Conservation (phyloP, 2,113 vertebrate species). For the Opisthocomus hoazin region DNA sequence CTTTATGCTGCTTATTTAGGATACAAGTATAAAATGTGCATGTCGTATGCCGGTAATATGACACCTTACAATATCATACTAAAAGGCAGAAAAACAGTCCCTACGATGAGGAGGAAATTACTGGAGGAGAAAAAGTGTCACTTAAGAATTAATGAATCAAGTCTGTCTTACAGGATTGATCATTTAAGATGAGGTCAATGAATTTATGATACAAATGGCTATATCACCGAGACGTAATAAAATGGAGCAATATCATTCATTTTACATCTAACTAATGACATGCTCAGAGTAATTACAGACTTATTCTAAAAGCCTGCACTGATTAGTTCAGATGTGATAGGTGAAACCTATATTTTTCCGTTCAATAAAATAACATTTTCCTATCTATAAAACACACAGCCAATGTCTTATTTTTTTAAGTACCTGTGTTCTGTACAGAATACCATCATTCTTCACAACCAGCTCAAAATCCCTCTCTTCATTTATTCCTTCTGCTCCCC, state of each 20-base stretch:
- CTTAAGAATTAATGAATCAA: constrained; percentile 77
- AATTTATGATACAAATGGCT: constrained; percentile 76
- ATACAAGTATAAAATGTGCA: not conserved
- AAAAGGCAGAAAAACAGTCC: constrained; percentile 48
- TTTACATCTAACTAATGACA: constrained; percentile 63
- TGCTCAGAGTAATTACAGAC: constrained; percentile 71
- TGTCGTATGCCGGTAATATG: not conserved
- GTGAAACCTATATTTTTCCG: constrained; percentile 46
- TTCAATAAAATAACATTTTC: constrained; percentile 69
- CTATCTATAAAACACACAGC: constrained; percentile 31
- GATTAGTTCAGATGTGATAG: constrained; percentile 69
- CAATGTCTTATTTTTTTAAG: constrained; percentile 6
- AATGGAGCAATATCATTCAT: constrained; percentile 66
- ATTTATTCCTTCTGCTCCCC: not conserved
- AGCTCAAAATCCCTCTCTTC: not conserved
- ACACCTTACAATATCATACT: not conserved
- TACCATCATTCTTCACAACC: not conserved
- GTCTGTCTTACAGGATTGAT: constrained; percentile 66
- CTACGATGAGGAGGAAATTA: constrained; percentile 53
- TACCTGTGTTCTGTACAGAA: not conserved
- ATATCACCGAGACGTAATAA: constrained; percentile 68
- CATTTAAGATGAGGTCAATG: constrained; percentile 75
- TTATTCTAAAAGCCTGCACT: constrained; percentile 62
- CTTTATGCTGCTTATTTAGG: not conserved
- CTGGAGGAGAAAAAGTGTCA: constrained; percentile 63